phyloP scores from a whole-genome alignment of 1,140 invertebrate genomes.

The Heliothis subflexa region DNA sequence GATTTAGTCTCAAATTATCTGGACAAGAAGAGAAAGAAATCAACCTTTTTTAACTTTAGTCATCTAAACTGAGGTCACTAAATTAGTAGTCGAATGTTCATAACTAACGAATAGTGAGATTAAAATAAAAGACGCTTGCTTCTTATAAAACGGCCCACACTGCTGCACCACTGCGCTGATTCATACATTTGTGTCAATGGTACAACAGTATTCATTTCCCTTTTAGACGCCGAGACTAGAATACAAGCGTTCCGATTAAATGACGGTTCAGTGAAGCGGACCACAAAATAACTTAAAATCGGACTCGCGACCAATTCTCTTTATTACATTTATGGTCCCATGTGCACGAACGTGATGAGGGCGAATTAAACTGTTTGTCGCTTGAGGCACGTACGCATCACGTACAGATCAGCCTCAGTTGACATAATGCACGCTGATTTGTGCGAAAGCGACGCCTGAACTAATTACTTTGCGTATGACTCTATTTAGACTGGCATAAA shows the following conservation, averaged over 20 bases:
- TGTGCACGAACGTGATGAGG: not conserved
- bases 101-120: not conserved
- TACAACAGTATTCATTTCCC: slow-evolving; percentile 15
- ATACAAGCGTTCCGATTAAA: not conserved
- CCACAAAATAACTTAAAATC: not conserved
- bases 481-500: no score
- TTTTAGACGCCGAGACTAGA: slow-evolving; percentile 17
- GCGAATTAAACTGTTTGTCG: not conserved
- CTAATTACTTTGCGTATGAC: no score
- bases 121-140: not conserved
- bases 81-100: no score
- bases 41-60: no score
- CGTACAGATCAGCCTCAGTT: not conserved
- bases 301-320: not conserved
- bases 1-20: no score
- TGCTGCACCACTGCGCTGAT: not conserved
- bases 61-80: no score
- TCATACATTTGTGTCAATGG: not conserved
- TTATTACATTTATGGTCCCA: not conserved
- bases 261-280: not conserved
- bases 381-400: not conserved
- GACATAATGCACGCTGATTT: not conserved
- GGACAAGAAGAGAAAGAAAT: no score
- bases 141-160: not conserved
- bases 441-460: no score